Conservation (phyloP, 2,797 vertebrate species). For the Acipenser transmontanus region DNA sequence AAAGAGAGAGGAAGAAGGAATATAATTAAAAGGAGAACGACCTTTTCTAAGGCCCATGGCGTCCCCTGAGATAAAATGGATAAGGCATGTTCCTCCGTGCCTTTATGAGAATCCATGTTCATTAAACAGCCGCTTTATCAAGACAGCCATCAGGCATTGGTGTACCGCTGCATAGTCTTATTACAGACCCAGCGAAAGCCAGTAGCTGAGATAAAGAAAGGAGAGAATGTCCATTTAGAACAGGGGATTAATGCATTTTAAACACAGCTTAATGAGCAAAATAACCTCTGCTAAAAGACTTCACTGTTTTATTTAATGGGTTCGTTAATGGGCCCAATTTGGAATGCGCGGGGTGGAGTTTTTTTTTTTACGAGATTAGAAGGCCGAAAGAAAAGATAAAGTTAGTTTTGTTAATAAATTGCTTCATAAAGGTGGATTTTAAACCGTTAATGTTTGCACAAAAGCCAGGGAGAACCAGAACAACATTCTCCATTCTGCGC, state of each 20-base stretch:
- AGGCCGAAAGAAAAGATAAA: background rate
- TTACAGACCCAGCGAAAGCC: background rate
- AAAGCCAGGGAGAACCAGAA: background rate
- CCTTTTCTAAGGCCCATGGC: background rate
- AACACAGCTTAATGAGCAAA: slow-evolving; percentile 3
- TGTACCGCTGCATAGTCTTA: background rate
- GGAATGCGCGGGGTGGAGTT: background rate
- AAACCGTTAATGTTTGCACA: slow-evolving; percentile 2
- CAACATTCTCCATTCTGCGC: background rate
- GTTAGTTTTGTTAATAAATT: background rate
- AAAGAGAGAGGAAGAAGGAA: background rate
- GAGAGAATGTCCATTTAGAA: background rate
- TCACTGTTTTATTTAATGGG: background rate
- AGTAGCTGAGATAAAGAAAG: background rate
- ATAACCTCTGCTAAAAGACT: background rate
- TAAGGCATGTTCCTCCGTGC: slow-evolving; percentile 9
- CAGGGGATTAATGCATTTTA: background rate
- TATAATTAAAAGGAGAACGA: background rate
- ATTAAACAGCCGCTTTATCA: slow-evolving; percentile 3
- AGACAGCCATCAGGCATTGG: background rate
- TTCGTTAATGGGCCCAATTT: background rate
- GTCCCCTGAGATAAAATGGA: background rate
- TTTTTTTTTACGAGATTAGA: too few relatives aligned
- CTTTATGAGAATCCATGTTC: background rate
- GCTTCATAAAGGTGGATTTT: background rate